A percentile compares a stretch with the other conserved stretches of the same genome.
Conservation (phyloP, 1,140 invertebrate species). For the Hycleus phaleratus region DNA sequence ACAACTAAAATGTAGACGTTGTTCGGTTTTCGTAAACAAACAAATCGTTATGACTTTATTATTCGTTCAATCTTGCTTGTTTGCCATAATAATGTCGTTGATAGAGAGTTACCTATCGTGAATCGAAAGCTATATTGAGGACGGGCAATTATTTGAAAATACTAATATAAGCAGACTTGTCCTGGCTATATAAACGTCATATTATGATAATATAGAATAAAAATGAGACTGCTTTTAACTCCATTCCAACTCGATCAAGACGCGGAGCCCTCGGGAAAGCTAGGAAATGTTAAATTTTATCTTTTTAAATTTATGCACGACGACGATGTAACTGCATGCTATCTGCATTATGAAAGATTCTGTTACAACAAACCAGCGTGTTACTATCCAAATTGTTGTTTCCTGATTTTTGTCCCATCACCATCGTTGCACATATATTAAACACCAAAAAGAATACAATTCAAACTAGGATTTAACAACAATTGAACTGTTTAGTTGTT, state of each 20-base stretch:
- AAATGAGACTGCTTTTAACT: slow-evolving; percentile 18
- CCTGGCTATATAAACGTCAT: slow-evolving; percentile 14
- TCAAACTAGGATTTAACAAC: slow-evolving; percentile 9
- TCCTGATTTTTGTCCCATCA: too few species aligned
- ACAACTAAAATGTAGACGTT: too few species aligned
- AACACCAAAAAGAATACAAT: neutral
- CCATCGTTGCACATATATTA: too few species aligned
- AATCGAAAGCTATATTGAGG: too few species aligned
- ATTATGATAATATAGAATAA: slow-evolving; percentile 19
- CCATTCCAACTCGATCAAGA: slow-evolving; percentile 16
- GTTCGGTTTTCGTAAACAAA: too few species aligned
- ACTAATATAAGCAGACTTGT: too few species aligned
- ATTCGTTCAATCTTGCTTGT: too few species aligned
- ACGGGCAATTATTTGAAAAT: too few species aligned
- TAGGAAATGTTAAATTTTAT: slow-evolving; percentile 19
- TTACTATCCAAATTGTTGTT: slow-evolving; percentile 5
- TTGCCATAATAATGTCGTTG: too few species aligned
- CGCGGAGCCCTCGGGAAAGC: slow-evolving; percentile 10
- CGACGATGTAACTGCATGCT: slow-evolving; percentile 20
- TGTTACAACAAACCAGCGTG: slow-evolving; percentile 7
- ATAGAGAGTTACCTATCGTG: too few species aligned
- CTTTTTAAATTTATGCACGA: slow-evolving; percentile 20
- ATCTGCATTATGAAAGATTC: slow-evolving; percentile 20
- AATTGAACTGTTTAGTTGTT: slow-evolving; percentile 10
- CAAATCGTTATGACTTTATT: too few species aligned